Evolutionary conservation across 2,888 invertebrate species (phyloP).

Genomic region (Crematogaster levior): DNA sequence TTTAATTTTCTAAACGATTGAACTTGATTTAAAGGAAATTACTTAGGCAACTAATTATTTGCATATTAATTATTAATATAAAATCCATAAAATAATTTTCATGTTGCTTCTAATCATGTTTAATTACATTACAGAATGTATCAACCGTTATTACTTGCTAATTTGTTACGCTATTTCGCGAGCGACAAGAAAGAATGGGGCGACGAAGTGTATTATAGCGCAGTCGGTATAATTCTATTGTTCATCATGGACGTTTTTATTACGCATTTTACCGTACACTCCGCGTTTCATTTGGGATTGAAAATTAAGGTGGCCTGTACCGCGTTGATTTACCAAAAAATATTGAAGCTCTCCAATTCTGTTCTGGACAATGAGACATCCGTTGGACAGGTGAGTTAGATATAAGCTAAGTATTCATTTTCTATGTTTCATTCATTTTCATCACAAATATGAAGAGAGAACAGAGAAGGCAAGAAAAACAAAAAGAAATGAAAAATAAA

Average conservation of each 20-base stretch:
- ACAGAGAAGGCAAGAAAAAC: background rate
- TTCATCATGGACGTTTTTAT: conserved; percentile 81
- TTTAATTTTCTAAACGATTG: background rate
- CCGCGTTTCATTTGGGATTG: conserved; percentile 90
- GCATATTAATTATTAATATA: background rate
- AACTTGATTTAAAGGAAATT: too few species aligned
- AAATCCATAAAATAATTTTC: conserved; percentile 68
- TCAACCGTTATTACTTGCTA: conserved; percentile 81
- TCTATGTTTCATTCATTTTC: background rate
- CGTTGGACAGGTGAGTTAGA: conserved; percentile 87
- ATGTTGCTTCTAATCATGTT: background rate
- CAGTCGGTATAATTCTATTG: conserved; percentile 82
- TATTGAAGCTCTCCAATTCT: conserved; percentile 90
- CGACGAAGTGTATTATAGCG: conserved; percentile 85
- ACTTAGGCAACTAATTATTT: background rate
- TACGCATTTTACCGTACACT: conserved; percentile 89
- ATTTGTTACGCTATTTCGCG: conserved; percentile 74
- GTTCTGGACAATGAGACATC: conserved; percentile 90
- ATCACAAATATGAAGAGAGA: background rate
- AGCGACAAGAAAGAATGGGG: conserved; percentile 68
- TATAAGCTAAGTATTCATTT: background rate
- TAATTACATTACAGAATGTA: conserved; percentile 74
- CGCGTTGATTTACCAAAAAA: conserved; percentile 91
- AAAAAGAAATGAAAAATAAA: background rate
- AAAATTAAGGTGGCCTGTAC: conserved; percentile 90